Base-by-base conservation (phyloP, 2,888 invertebrate genomes). In the Rhingia campestris region DNA sequence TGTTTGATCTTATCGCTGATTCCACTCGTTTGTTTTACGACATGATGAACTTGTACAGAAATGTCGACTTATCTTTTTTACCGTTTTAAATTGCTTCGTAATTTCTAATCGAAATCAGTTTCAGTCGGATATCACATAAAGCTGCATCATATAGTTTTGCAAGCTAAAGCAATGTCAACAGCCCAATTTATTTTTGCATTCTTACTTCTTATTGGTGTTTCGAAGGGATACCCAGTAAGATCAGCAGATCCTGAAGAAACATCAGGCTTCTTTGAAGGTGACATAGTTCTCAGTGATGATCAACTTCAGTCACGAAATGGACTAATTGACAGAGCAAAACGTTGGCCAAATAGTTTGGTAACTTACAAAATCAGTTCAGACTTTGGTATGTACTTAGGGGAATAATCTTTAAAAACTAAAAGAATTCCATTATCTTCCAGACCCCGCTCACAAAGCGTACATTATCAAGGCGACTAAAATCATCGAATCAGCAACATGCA, bases 261-360 rank as follows among this genome's bases (percentile, higher is more conserved):
- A 86, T 95, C 96, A 0, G 94, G 93, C 22, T 96, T 95, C 87
- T 93, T 93, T 0, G 94, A 96, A 89, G 95, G 95, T 5, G 96
- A 96, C 88, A 95, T 96, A 86, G 89, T 95, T 22, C 92, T 95
- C 84, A 94, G 94, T 0, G 86, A 87, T 4, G 72, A 49, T 0
- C 88, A 91, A n/a, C 9, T 67, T 2, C 39, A 67, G 3, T 5
- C 61, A 47, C 91, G 94, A 86, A 95, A 95, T 87, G 95, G 95
- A 0, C 86, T 95, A 0, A 91, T 91, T 10, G 92, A 93, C 0
- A 92, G 92, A 43, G 88, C 92, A 0, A 90, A 92, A 4, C 91
- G 93, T 6, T 96, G 95, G 96, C 92, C 94, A 0, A 91, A 93
- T 22, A 95, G 94, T 6, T 92, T 93, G 10, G 93, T 96, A 3